A percentile compares a stretch with the other conserved stretches of the same genome.
These are phyloP conservation scores for Burhinus oedicnemus DNA, from an alignment of 2,113 vertebrate species.

Conservation along the genomic window DNA sequence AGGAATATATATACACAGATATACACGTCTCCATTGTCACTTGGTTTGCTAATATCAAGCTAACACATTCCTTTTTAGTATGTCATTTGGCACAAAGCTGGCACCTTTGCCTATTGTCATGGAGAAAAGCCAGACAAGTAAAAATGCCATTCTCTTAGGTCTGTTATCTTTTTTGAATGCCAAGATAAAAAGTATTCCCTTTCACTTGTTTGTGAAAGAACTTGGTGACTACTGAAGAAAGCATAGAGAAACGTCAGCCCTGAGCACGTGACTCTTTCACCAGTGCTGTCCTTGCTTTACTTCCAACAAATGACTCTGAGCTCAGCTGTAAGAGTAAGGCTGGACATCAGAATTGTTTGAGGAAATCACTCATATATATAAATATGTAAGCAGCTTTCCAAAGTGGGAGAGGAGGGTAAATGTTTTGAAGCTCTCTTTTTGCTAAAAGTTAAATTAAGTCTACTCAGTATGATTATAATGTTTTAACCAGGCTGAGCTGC, in stretches of 20 bases:
- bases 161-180: neutral
- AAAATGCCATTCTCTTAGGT: neutral
- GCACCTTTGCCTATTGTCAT: neutral
- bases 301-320: neutral
- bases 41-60: neutral
- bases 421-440: neutral
- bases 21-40: neutral
- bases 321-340: neutral
- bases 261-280: neutral
- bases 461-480: neutral
- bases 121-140: neutral
- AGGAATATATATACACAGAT: fast-evolving
- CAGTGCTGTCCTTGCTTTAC: neutral
- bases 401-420: neutral
- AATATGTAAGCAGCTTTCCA: neutral
- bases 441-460: neutral
- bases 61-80: neutral
- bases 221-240: neutral
- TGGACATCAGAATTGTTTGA: neutral
- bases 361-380: neutral
- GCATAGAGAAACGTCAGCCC: neutral
- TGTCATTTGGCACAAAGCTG: neutral
- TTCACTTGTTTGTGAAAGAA: neutral
- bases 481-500: neutral
- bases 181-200: neutral